These are phyloP conservation scores for Rhynchophorus ferrugineus DNA, from an alignment of 1,140 invertebrate species.

Conservation along the genomic window DNA sequence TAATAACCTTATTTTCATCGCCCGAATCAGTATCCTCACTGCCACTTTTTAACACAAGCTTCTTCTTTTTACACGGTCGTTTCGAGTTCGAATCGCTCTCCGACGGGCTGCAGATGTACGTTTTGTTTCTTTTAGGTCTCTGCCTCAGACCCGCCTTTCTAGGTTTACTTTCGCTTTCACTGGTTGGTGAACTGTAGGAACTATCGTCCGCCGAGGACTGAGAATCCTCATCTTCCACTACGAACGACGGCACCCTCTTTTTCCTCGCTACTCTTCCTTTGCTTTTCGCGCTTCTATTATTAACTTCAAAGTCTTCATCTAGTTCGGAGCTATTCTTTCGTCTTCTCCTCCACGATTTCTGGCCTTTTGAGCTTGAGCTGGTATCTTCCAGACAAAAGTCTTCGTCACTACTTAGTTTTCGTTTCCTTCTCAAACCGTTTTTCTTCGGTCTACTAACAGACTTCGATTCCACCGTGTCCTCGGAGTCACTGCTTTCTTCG, in stretches of 20 bases:
- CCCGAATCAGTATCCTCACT: slow-evolving; percentile 6
- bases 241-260: neutral
- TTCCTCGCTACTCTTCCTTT: slow-evolving; percentile 9
- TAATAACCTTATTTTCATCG: slow-evolving; percentile 13
- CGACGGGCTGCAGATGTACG: slow-evolving; percentile 2
- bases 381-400: slow-evolving; percentile 4
- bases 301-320: slow-evolving; percentile 2
- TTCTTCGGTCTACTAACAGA: neutral
- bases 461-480: neutral
- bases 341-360: neutral
- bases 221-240: neutral
- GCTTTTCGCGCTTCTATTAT: neutral
- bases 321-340: slow-evolving; percentile 6
- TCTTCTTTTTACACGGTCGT: slow-evolving; percentile 35
- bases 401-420: slow-evolving; percentile 3
- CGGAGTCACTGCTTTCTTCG: neutral
- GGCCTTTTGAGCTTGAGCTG: neutral
- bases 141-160: neutral
- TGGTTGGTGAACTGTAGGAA: neutral
- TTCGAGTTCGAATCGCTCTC: slow-evolving; percentile 8
- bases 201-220: neutral
- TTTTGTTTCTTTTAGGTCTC: slow-evolving; percentile 1
- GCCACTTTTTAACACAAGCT: slow-evolving; percentile 39
- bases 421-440: neutral
- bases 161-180: slow-evolving; percentile 4